A percentile compares a stretch with the other conserved stretches of the same genome.
phyloP scores from a whole-genome alignment of 2,797 vertebrate genomes.

The Enteromius afrohamiltoni region DNA sequence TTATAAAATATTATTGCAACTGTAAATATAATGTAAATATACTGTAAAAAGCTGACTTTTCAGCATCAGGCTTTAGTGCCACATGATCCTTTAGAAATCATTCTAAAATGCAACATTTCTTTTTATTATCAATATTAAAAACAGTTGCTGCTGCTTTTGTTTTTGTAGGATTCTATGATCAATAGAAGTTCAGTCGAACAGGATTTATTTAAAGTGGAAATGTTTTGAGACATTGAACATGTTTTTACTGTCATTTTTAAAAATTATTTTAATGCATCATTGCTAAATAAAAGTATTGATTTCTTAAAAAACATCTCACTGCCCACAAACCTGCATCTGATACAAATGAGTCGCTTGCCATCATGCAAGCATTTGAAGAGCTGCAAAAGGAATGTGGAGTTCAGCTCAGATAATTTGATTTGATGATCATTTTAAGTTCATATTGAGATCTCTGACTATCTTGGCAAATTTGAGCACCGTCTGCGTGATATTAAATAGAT shows the following conservation, averaged over 20 bases:
- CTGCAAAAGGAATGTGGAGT: not conserved
- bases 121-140: not conserved
- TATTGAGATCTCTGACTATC: not conserved
- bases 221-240: not conserved
- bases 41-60: not conserved
- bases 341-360: not conserved
- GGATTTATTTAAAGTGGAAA: not conserved
- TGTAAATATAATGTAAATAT: too few relatives aligned
- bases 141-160: not conserved
- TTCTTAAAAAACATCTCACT: not conserved
- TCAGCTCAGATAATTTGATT: not conserved
- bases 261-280: not conserved
- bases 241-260: not conserved
- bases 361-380: not conserved
- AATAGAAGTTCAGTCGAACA: not conserved
- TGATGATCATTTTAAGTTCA: not conserved
- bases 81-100: not conserved
- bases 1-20: too few relatives aligned
- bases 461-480: not conserved
- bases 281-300: not conserved
- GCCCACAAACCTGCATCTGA: not conserved
- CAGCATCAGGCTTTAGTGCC: not conserved
- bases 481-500: not conserved
- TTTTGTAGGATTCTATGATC: not conserved
- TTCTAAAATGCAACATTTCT: not conserved